Evolutionary conservation across 2,113 vertebrate species (phyloP), one percentile per base, ranked within the genome.

Genomic region (Sander vitreus): DNA sequence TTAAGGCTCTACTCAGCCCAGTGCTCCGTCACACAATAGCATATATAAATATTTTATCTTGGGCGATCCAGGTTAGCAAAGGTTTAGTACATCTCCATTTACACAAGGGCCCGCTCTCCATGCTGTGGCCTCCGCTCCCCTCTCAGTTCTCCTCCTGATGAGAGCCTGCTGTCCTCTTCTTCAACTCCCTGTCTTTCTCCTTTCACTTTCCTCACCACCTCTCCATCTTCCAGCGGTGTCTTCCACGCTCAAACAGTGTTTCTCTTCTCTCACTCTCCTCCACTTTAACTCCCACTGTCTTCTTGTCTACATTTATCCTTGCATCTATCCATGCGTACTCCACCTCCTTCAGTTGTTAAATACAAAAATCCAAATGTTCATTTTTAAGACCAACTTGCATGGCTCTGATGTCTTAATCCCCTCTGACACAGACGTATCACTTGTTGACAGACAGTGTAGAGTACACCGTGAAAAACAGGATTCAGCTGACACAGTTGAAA

Each of bases 31-130:
- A 93, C 90, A 96, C 95, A 95, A 95, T 92, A 93, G 93, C 95
- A 94, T 95, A 95, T 95, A 95, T 96, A 95, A 95, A 96, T 96
- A 95, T 96, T 96, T 96, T 91, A 96, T 96, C 93, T 94, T 90
- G 90, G 86, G 85, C 67, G 79, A 94, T 93, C 80, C 94, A 94
- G 95, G 95, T 95, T 95, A 94, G 90, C 91, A 93, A 93, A 95
- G 93, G 94, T 95, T 95, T 94, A 93, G 93, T 90, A 92, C 92
- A 95, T 94, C 91, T 94, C 93, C 92, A 95, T 96, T 95, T 95
- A 92, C 90, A 94, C 82, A 92, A 95, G 93, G 84, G 88, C 87
- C 82, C 11, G 66, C 91, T 94, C 92, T 95, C 91, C 88, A 93
- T 39, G 11, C 81, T 25, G 72, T 84, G 85, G 89, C 90, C 89